Evolutionary conservation across 2,797 vertebrate genomes (phyloP).

Genomic region (Galago senegalensis): DNA sequence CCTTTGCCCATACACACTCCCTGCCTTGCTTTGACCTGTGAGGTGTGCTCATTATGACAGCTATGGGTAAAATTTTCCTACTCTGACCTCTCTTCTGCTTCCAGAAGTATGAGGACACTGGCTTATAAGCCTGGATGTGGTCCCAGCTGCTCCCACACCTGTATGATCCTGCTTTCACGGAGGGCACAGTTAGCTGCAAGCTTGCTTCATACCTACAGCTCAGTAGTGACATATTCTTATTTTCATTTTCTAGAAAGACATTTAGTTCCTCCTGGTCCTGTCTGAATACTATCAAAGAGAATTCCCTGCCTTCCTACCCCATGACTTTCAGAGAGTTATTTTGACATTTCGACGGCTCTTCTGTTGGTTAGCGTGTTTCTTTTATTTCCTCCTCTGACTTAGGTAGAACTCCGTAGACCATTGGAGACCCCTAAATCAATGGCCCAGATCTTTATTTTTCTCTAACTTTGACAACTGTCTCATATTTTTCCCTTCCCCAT

Average conservation of each 20-base stretch:
- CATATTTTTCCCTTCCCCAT: constrained; percentile 23
- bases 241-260: constrained; percentile 58
- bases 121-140: background rate
- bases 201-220: background rate
- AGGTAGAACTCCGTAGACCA: constrained; percentile 60
- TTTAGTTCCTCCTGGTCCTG: constrained; percentile 4
- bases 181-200: background rate
- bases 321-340: constrained; percentile 64
- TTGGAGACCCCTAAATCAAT: constrained; percentile 67
- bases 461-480: constrained; percentile 76
- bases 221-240: background rate
- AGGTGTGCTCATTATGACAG: background rate
- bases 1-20: background rate
- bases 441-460: constrained; percentile 78
- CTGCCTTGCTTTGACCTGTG: background rate
- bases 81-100: background rate
- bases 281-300: constrained; percentile 55
- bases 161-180: background rate
- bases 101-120: background rate
- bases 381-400: constrained; percentile 75
- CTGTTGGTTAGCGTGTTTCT: constrained; percentile 43
- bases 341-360: constrained; percentile 64
- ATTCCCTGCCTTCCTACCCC: constrained; percentile 26
- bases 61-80: background rate
- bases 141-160: too few species aligned